Conservation (phyloP, 2,888 invertebrate genomes). For the Cryptosula pallasiana region DNA sequence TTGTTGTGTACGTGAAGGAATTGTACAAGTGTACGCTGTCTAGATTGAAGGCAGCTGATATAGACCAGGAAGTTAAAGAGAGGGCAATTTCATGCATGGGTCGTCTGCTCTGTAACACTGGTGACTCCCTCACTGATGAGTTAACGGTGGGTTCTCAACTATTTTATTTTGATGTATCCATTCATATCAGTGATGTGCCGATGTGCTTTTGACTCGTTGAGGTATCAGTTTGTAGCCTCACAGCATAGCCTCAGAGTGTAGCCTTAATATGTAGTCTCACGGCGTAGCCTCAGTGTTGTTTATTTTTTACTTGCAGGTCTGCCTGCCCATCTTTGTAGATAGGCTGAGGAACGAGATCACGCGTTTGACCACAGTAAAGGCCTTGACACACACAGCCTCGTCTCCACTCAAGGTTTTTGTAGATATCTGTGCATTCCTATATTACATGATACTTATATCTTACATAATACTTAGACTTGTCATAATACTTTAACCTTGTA, state of each 20-base stretch:
- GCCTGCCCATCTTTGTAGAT: slow-evolving; percentile 90
- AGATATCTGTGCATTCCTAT: no score
- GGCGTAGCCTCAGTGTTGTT: no score
- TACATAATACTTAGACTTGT: no score
- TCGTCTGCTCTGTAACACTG: slow-evolving; percentile 85
- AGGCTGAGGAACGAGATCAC: slow-evolving; percentile 95
- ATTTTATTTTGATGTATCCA: no score
- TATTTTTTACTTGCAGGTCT: slow-evolving; percentile 59
- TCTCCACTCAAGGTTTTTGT: slow-evolving; percentile 7
- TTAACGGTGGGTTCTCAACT: slow-evolving; percentile 55
- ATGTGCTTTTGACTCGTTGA: no score
- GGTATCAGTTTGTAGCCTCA: no score
- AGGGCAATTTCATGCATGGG: slow-evolving; percentile 95
- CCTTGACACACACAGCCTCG: slow-evolving; percentile 73
- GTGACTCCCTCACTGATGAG: slow-evolving; percentile 73
- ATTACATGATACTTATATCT: no score
- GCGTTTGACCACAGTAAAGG: slow-evolving; percentile 89
- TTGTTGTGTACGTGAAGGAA: slow-evolving; percentile 69
- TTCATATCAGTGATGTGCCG: no score
- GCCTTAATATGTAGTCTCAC: no score
- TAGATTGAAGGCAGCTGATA: slow-evolving; percentile 85
- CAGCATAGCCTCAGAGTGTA: no score
- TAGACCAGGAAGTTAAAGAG: slow-evolving; percentile 99
- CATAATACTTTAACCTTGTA: no score
- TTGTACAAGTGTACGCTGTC: slow-evolving; percentile 76